phyloP scores from a whole-genome alignment of 2,888 invertebrate genomes.

The Drosophila macrothrix region DNA sequence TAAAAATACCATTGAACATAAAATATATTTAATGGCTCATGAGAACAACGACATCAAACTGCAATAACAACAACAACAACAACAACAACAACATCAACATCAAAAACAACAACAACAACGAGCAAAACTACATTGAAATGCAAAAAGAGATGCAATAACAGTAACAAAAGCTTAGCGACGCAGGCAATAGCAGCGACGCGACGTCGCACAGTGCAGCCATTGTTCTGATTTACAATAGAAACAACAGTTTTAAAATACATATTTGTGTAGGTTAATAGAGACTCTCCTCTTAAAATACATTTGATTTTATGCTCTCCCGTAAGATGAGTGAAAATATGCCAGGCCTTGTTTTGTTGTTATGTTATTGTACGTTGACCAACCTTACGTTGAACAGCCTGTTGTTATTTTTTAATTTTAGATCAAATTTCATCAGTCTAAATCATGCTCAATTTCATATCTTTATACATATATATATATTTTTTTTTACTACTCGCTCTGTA shows the following conservation, averaged over 20 bases:
- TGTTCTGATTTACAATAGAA: background rate
- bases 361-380: background rate
- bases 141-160: conserved; percentile 30
- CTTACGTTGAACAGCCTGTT: no score
- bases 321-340: background rate
- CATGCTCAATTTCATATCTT: background rate
- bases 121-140: conserved; percentile 15
- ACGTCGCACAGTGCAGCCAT: conserved; percentile 6
- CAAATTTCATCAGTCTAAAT: background rate
- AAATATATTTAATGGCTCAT: conserved; percentile 61
- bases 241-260: background rate
- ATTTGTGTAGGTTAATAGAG: background rate
- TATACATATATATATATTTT: background rate
- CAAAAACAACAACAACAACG: conserved; percentile 23
- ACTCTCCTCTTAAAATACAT: background rate
- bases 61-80: conserved; percentile 27
- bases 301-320: background rate
- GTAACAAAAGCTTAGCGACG: conserved; percentile 40
- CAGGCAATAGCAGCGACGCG: conserved; percentile 7
- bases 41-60: conserved; percentile 28
- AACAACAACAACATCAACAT: conserved; percentile 34
- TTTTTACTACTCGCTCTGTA: background rate
- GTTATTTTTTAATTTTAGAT: background rate
- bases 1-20: conserved; percentile 55
- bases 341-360: background rate